A percentile compares a stretch with the other conserved stretches of the same genome.
Evolutionary conservation across 2,113 vertebrate genomes (phyloP).

Genomic region (Butastur rufipennis): DNA sequence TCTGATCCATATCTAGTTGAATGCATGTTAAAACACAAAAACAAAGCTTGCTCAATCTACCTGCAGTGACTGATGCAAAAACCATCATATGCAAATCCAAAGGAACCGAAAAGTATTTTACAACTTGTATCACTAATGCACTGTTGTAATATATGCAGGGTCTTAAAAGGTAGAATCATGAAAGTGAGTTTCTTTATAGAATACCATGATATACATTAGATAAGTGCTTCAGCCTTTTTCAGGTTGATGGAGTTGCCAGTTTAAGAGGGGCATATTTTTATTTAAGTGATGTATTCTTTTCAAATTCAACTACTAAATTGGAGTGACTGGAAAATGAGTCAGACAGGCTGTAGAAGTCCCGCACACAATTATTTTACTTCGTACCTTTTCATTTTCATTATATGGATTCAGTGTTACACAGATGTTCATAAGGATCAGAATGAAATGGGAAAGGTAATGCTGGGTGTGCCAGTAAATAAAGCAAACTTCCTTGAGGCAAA

Average conservation of each 20-base stretch:
- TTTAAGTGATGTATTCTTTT: constrained; percentile 57
- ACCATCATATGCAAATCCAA: constrained; percentile 91
- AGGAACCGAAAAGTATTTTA: constrained; percentile 83
- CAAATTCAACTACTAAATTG: constrained; percentile 23
- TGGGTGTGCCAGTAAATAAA: constrained; percentile 42
- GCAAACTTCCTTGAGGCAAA: constrained; percentile 20
- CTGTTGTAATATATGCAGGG: constrained; percentile 81
- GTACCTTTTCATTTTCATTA: constrained; percentile 26
- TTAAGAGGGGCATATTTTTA: constrained; percentile 55
- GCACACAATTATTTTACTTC: background rate
- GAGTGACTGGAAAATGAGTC: constrained; percentile 39
- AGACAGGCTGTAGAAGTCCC: constrained; percentile 13
- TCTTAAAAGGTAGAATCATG: constrained; percentile 66
- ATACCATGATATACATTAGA: constrained; percentile 38
- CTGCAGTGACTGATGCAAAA: constrained; percentile 93
- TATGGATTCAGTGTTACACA: constrained; percentile 32
- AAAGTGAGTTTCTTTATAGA: constrained; percentile 63
- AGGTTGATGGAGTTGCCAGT: constrained; percentile 67
- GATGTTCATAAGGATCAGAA: constrained; percentile 40
- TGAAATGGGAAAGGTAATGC: constrained; percentile 7
- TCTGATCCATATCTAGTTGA: constrained; percentile 88
- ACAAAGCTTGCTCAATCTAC: constrained; percentile 93
- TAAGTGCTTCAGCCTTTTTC: constrained; percentile 60
- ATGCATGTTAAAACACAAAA: constrained; percentile 88
- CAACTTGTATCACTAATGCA: constrained; percentile 86